Percentiles rank a stretch among this genome's conserved stretches.
Evolutionary conservation across 2,797 vertebrate species (phyloP).

Genomic region (Moxostoma hubbsi): DNA sequence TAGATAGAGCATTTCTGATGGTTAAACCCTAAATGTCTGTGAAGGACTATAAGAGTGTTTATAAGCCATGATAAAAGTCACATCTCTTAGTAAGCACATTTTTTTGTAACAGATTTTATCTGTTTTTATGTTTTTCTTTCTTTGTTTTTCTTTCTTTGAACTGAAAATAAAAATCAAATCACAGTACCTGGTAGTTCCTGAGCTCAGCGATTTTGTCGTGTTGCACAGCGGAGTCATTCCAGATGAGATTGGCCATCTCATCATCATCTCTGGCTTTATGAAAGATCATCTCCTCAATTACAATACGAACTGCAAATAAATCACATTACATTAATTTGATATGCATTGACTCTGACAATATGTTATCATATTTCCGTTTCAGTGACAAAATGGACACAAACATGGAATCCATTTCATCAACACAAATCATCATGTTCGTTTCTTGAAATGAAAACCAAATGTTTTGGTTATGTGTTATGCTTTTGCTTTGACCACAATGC

Average conservation of each 20-base stretch:
- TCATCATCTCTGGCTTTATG: slow-evolving; percentile 92
- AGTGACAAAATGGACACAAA: background rate
- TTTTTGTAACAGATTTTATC: background rate
- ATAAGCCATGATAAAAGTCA: background rate
- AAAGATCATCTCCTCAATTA: slow-evolving; percentile 90
- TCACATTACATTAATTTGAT: slow-evolving; percentile 44
- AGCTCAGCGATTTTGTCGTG: slow-evolving; percentile 98
- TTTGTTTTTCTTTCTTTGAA: slow-evolving; percentile 5
- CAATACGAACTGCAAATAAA: slow-evolving; percentile 84
- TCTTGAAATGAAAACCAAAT: slow-evolving; percentile 4
- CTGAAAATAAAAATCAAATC: slow-evolving; percentile 1
- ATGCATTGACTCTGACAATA: slow-evolving; percentile 38
- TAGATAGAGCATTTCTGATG: too few relatives aligned
- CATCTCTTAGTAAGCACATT: slow-evolving; percentile 4
- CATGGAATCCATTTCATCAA: slow-evolving; percentile 4
- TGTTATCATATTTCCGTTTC: background rate
- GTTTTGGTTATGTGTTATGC: background rate
- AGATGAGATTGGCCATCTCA: slow-evolving; percentile 97
- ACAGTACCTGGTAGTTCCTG: slow-evolving; percentile 92
- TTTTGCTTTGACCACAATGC: background rate
- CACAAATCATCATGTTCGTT: background rate
- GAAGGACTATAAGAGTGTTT: background rate
- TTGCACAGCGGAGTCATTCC: slow-evolving; percentile 95
- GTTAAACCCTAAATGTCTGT: too few relatives aligned
- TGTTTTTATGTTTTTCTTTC: background rate